Percentiles rank a stretch among this genome's conserved stretches.
phyloP scores from a whole-genome alignment of 2,888 invertebrate genomes.

The Mystacides longicornis region DNA sequence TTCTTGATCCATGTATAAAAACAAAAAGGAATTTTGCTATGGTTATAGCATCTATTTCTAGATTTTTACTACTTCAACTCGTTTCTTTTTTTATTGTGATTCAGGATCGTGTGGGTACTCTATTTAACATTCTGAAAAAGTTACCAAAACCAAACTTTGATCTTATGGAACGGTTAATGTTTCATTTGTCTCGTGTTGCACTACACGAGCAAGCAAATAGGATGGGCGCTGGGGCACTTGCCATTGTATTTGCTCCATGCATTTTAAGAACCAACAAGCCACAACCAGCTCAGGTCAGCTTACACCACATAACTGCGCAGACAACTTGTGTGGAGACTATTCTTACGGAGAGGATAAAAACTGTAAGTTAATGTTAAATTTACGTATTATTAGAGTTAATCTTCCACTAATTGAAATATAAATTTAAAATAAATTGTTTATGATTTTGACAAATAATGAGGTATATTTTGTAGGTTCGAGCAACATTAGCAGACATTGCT shows the following conservation, averaged over 20 bases:
- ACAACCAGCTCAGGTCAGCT: slow-evolving; percentile 84
- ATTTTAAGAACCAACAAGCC: slow-evolving; percentile 80
- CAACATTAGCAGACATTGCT: slow-evolving; percentile 82
- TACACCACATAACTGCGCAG: slow-evolving; percentile 83
- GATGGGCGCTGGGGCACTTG: slow-evolving; percentile 86
- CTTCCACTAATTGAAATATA: too few species aligned
- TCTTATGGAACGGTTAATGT: slow-evolving; percentile 85
- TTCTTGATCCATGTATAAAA: too few species aligned
- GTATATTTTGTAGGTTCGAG: slow-evolving; percentile 60
- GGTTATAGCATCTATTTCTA: too few species aligned
- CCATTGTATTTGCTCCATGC: slow-evolving; percentile 93
- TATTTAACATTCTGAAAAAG: slow-evolving; percentile 82
- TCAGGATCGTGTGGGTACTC: slow-evolving; percentile 71
- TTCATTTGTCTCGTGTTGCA: slow-evolving; percentile 86
- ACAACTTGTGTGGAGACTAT: slow-evolving; percentile 87
- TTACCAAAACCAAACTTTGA: slow-evolving; percentile 84
- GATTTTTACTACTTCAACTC: too few species aligned
- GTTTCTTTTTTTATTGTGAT: slow-evolving; percentile 22
- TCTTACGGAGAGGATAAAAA: slow-evolving; percentile 72
- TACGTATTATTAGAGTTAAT: too few species aligned
- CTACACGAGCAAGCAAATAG: slow-evolving; percentile 79
- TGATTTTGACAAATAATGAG: too few species aligned
- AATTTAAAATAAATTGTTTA: too few species aligned
- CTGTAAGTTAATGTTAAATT: slow-evolving; percentile 32
- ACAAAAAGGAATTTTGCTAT: too few species aligned